Conservation (phyloP, 2,113 vertebrate species). For the Myrmecophaga tridactyla region DNA sequence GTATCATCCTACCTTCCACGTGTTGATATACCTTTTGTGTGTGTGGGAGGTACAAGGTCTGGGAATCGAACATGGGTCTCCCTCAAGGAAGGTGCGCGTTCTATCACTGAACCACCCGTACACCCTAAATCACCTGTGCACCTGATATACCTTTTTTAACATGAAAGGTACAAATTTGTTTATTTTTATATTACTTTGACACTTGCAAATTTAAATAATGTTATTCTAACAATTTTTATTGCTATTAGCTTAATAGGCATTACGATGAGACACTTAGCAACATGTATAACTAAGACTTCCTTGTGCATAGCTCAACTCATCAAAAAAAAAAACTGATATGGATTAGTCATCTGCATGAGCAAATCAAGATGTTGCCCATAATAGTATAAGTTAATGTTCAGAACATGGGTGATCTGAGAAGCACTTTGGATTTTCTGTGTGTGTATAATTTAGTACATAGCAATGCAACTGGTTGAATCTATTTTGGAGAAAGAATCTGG, state of each 20-base stretch:
- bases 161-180: not conserved
- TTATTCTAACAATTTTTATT: not conserved
- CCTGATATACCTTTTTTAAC: not conserved
- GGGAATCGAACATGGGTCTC: no score
- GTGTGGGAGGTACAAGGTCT: no score
- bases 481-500: not conserved
- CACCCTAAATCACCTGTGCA: no score
- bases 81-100: no score
- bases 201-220: conserved; percentile 1
- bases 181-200: not conserved
- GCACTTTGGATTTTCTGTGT: not conserved
- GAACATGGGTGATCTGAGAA: not conserved
- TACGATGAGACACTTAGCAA: not conserved
- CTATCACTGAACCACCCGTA: no score
- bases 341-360: not conserved
- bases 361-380: not conserved
- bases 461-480: not conserved
- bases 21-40: not conserved
- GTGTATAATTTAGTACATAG: not conserved
- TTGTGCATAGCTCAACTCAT: not conserved
- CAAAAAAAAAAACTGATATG: not conserved
- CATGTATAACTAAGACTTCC: not conserved
- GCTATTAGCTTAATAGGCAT: not conserved
- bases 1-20: not conserved
- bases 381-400: not conserved